Evolutionary conservation across 2,888 invertebrate species (phyloP), one percentile per base, ranked within the genome.

Genomic region (Leptura quadrifasciata): DNA sequence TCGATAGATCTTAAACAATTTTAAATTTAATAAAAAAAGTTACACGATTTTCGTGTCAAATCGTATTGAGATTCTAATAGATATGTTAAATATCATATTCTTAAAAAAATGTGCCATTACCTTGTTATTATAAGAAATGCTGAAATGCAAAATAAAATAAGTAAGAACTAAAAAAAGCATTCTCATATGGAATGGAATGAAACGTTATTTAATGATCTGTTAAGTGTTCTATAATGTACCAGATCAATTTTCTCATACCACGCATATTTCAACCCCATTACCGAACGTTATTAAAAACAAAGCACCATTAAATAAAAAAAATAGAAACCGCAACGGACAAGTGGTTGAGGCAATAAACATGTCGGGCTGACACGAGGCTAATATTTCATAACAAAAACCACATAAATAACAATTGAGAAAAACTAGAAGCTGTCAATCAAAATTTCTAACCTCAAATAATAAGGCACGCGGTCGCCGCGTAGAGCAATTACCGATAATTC

Each of bases 371-470:
- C 80, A 76, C 80, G 78, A 74, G 79, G 76, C 81, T 80, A 80
- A 83, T 83, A 83, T 79, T 82, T 82, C 82, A 83, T 77, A 75
- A 74, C 74, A 80, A 82, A 83, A 81, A 80, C 80, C 83, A 83
- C 85, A 86, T 87, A 87, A 87, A 86, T 86, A 85, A 86, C 81
- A 82, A 85, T 84, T 76, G 80, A 78, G 79, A 82, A 82, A 84
- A 83, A 81, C 83, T 86, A 84, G 87, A 85, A 86, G 87, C 87
- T 87, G 88, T 88, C 88, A 88, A 88, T 88, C 87, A 87, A 85
- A 83, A 78, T 81, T 77, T 80, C 80, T 82, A 83, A 82, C 84
- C 84, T 84, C 82, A 84, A 83, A 83, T 82, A 82, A 82, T 76
- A 74, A 77, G 79, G 76, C 77, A 72, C 64, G 72, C 64, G 72